Conservation (phyloP, 2,797 vertebrate species). For the Diceros bicornis region DNA sequence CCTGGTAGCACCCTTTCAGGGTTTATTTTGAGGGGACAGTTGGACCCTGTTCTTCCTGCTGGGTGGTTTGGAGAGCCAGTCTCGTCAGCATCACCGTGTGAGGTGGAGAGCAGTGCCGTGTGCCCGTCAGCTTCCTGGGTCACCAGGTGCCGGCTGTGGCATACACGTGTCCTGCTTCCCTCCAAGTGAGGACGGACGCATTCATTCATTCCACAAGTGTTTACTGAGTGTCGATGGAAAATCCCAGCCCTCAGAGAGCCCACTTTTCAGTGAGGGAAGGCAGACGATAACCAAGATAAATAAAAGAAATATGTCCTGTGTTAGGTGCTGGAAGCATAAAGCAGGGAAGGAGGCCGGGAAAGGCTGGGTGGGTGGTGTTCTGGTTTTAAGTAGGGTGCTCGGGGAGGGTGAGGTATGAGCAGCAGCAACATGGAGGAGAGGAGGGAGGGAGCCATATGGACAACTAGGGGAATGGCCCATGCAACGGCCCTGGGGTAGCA, state of each 20-base stretch:
- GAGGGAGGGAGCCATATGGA: background rate
- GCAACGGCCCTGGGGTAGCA: background rate
- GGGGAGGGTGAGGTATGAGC: background rate
- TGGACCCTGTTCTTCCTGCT: background rate
- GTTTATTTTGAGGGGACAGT: background rate
- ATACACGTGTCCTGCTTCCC: background rate
- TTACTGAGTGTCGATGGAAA: background rate
- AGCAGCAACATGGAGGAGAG: background rate
- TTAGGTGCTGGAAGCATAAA: background rate
- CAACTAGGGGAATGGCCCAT: background rate
- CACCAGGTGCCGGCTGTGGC: too few relatives aligned
- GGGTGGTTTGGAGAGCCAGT: background rate
- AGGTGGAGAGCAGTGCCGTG: background rate
- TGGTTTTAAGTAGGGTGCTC: background rate
- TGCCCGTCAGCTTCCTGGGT: background rate
- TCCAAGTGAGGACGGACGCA: background rate
- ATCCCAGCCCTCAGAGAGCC: background rate
- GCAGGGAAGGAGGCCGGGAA: background rate
- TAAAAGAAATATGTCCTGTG: background rate
- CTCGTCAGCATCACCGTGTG: rapidly evolving
- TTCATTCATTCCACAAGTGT: background rate
- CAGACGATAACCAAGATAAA: background rate
- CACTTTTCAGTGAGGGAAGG: background rate
- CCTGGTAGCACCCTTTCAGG: background rate
- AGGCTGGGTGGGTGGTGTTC: too few relatives aligned